These are phyloP conservation scores for Clarias laeviceps DNA, from an alignment of 2,797 vertebrate species.

Conservation along the genomic window DNA sequence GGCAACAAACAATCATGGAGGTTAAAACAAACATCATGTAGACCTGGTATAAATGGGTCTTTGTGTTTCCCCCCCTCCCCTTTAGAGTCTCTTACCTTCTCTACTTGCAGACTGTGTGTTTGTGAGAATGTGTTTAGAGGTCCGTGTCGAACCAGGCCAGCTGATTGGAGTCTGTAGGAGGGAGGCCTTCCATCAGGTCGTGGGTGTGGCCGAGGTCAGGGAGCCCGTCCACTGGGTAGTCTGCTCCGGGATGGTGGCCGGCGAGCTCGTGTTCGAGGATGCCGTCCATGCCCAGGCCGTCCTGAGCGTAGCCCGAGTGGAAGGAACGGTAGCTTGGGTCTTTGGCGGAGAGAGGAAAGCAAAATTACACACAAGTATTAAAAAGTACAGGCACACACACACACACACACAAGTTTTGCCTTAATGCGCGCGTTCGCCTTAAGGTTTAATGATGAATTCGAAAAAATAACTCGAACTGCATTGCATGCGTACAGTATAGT, in stretches of 20 bases:
- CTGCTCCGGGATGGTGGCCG: conserved; percentile 92
- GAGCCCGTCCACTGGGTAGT: conserved; percentile 94
- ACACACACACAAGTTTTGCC: no score
- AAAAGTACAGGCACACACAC: neutral
- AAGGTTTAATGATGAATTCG: no score
- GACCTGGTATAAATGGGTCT: neutral
- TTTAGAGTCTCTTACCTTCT: conserved; percentile 23
- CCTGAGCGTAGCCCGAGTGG: conserved; percentile 93
- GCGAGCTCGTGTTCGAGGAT: conserved; percentile 97
- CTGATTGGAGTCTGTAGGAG: conserved; percentile 94
- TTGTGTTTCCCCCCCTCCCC: neutral
- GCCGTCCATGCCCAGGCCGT: conserved; percentile 92
- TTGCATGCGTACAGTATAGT: no score
- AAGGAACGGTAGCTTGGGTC: conserved; percentile 93
- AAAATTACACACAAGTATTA: neutral
- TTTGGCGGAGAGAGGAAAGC: conserved; percentile 51
- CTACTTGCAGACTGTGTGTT: conserved; percentile 8
- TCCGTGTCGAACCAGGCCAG: conserved; percentile 99
- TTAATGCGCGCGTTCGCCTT: no score
- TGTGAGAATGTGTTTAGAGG: conserved; percentile 79
- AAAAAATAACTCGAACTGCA: no score
- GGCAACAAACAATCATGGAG: neutral
- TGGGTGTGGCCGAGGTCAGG: conserved; percentile 97
- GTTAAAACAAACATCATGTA: neutral
- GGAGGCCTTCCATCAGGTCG: conserved; percentile 97